Conservation (phyloP, 1,140 invertebrate genomes). For the Helicorthomorpha holstii region DNA sequence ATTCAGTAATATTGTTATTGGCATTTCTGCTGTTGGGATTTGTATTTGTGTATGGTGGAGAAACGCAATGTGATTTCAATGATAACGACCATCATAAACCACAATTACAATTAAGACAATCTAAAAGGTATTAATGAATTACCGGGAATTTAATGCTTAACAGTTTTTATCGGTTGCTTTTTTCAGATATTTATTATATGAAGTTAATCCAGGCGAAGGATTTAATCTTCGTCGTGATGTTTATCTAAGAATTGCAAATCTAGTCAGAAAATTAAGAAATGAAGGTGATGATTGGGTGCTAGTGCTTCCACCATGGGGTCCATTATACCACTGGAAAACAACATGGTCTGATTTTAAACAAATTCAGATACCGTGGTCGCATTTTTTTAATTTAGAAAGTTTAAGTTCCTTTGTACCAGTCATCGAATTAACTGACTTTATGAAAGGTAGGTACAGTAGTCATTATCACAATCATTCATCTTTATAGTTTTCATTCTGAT, state of each 20-base stretch:
- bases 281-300: constrained; percentile 33
- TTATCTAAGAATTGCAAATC: constrained; percentile 74
- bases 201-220: constrained; percentile 85
- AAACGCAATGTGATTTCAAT: no score
- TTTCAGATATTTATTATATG: constrained; percentile 62
- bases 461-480: no score
- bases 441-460: constrained; percentile 39
- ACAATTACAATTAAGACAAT: no score
- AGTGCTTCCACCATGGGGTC: constrained; percentile 73
- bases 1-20: no score
- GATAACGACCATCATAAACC: no score
- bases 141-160: no score
- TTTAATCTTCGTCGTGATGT: constrained; percentile 94
- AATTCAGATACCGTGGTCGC: constrained; percentile 47
- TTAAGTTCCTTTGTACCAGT: constrained; percentile 64
- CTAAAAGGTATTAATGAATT: no score
- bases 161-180: not conserved
- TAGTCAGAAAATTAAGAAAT: constrained; percentile 43
- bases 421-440: constrained; percentile 68
- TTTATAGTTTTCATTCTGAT: no score
- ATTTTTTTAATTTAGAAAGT: constrained; percentile 73
- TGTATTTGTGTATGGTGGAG: no score
- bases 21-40: no score
- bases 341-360: constrained; percentile 28
- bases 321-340: constrained; percentile 75